Conservation (phyloP, 64 coral and sea anemone genomes). For the Porites lutea region DNA sequence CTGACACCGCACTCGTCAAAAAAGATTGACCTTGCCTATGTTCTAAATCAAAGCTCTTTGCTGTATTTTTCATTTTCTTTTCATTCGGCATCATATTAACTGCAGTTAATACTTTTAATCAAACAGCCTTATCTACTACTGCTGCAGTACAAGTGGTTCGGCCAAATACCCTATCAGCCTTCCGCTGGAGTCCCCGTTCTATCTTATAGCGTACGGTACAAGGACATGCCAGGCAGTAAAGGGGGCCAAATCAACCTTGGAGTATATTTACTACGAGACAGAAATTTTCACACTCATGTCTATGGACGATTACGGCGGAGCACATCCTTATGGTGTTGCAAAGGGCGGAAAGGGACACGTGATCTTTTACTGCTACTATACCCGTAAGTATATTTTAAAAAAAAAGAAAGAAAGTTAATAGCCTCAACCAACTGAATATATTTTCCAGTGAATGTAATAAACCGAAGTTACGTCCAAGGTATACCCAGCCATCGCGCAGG, state of each 20-base stretch:
- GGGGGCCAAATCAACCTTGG: slow-evolving; percentile 37
- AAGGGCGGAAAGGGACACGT: slow-evolving; percentile 27
- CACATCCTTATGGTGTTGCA: slow-evolving; percentile 33
- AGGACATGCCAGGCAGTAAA: slow-evolving; percentile 59
- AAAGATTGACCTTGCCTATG: no score
- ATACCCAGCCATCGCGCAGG: no score
- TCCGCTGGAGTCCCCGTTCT: slow-evolving; percentile 66
- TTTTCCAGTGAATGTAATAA: no score
- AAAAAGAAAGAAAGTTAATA: background rate
- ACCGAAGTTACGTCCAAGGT: no score
- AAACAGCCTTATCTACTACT: slow-evolving; percentile 66
- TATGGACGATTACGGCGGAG: slow-evolving; percentile 52
- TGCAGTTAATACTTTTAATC: background rate
- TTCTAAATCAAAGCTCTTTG: no score
- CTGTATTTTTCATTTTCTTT: no score
- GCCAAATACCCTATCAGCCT: slow-evolving; percentile 46
- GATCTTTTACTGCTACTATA: slow-evolving; percentile 78
- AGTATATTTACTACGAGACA: slow-evolving; percentile 80
- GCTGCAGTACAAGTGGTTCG: slow-evolving; percentile 60
- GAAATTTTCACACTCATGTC: slow-evolving; percentile 6
- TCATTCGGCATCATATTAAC: no score
- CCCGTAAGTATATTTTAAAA: slow-evolving; percentile 36
- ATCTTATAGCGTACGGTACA: slow-evolving; percentile 48
- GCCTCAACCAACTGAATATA: no score
- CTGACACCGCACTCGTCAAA: no score